Percentiles rank a stretch among this genome's conserved stretches.
phyloP scores from a whole-genome alignment of 1,140 invertebrate genomes.

The Laodelphax striatellus region DNA sequence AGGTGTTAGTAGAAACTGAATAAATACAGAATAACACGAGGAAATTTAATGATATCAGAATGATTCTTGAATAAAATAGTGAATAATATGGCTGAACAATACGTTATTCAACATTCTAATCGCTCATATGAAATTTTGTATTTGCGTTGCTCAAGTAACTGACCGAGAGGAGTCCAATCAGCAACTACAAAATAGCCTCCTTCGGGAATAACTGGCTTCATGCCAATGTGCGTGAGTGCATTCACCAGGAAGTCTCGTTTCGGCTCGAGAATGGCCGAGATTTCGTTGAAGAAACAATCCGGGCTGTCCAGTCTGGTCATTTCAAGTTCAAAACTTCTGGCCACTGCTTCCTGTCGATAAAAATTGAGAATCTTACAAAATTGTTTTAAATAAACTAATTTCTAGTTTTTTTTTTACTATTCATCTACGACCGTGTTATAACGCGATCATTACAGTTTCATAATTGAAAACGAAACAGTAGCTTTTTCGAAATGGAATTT shows the following conservation, averaged over 20 bases:
- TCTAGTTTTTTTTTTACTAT: too few relatives aligned
- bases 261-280: conserved; percentile 61
- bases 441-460: too few relatives aligned
- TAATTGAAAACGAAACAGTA: too few relatives aligned
- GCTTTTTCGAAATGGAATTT: too few relatives aligned
- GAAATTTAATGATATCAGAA: too few relatives aligned
- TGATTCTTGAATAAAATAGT: too few relatives aligned
- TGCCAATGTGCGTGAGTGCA: conserved; percentile 64
- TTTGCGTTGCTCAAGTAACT: conserved; percentile 11
- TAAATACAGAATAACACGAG: too few relatives aligned
- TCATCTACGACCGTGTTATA: too few relatives aligned
- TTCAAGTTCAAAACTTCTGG: conserved; percentile 81
- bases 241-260: conserved; percentile 81
- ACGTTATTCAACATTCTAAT: too few relatives aligned
- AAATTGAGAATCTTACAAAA: background rate
- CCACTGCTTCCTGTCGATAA: conserved; percentile 71
- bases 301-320: conserved; percentile 50
- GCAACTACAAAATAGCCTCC: conserved; percentile 96
- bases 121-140: too few relatives aligned
- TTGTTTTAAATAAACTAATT: conserved; percentile 3
- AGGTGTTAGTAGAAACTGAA: too few relatives aligned
- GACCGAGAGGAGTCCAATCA: conserved; percentile 72
- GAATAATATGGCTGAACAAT: too few relatives aligned
- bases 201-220: conserved; percentile 86
- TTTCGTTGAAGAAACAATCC: conserved; percentile 76